These are phyloP conservation scores for Rhagologus leucostigma DNA, from an alignment of 2,113 vertebrate species.

Conservation along the genomic window DNA sequence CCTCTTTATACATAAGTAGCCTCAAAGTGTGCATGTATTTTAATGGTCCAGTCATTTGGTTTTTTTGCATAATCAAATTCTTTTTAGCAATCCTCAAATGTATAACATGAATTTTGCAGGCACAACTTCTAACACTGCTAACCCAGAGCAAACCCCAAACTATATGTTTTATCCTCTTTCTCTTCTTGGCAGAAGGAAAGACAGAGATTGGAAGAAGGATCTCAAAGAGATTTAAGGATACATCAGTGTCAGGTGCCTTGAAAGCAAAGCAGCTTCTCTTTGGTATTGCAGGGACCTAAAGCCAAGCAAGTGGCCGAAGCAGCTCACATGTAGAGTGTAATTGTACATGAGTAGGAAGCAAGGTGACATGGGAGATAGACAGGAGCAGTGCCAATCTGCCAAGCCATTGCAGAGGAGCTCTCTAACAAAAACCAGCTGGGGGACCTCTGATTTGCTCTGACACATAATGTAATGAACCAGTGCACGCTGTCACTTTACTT, in stretches of 20 bases:
- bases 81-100: not conserved
- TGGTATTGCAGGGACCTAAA: not conserved
- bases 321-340: not conserved
- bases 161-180: not conserved
- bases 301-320: not conserved
- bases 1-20: not conserved
- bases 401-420: not conserved
- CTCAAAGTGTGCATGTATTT: not conserved
- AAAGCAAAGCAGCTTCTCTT: not conserved
- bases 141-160: not conserved
- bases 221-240: not conserved
- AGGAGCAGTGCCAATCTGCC: constrained; percentile 25
- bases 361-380: not conserved
- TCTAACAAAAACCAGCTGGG: constrained; percentile 16
- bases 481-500: constrained; percentile 33
- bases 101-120: not conserved
- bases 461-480: constrained; percentile 43
- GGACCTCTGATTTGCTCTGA: constrained; percentile 43
- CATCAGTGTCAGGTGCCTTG: fast-evolving
- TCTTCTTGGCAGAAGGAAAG: not conserved
- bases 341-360: constrained; percentile 21
- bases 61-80: not conserved
- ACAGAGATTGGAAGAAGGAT: not conserved
- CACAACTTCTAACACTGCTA: not conserved
- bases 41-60: not conserved